Evolutionary conservation across 1,140 invertebrate species (phyloP).

Genomic region (Heliothis subflexa): DNA sequence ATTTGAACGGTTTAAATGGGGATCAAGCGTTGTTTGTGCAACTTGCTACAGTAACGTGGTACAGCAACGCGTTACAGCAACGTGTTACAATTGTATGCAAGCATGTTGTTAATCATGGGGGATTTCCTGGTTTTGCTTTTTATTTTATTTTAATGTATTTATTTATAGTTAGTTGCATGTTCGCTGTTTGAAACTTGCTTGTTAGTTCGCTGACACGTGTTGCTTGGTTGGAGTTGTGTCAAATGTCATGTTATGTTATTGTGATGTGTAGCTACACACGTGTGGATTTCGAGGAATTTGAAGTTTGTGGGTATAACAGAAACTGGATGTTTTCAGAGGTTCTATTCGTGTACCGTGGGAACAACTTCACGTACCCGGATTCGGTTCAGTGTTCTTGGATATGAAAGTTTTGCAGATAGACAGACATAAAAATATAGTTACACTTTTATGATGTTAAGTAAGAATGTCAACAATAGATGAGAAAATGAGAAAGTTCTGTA

Average conservation of each 20-base stretch:
- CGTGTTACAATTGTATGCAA: constrained; percentile 43
- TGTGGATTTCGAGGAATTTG: neutral
- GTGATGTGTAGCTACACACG: neutral
- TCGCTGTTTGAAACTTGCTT: neutral
- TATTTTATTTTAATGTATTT: constrained; percentile 27
- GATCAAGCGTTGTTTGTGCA: constrained; percentile 48
- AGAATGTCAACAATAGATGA: too few species aligned
- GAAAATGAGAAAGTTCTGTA: too few species aligned
- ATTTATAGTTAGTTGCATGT: constrained; percentile 13
- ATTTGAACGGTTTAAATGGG: constrained; percentile 67
- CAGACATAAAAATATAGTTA: too few species aligned
- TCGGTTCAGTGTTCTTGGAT: too few species aligned
- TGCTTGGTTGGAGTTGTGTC: neutral
- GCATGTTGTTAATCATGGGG: neutral
- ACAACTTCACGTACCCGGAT: too few species aligned
- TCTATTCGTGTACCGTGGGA: too few species aligned
- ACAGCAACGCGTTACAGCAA: too few species aligned
- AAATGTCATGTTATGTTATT: constrained; percentile 4
- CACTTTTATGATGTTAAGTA: too few species aligned
- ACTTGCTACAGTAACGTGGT: neutral
- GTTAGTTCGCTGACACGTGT: constrained; percentile 4
- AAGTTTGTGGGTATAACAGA: neutral
- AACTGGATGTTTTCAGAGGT: too few species aligned
- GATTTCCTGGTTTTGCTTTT: constrained; percentile 20
- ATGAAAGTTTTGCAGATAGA: too few species aligned